Evolutionary conservation across 1,140 invertebrate genomes (phyloP), one percentile per base, ranked within the genome.

Genomic region (Cotesia vestalis): DNA sequence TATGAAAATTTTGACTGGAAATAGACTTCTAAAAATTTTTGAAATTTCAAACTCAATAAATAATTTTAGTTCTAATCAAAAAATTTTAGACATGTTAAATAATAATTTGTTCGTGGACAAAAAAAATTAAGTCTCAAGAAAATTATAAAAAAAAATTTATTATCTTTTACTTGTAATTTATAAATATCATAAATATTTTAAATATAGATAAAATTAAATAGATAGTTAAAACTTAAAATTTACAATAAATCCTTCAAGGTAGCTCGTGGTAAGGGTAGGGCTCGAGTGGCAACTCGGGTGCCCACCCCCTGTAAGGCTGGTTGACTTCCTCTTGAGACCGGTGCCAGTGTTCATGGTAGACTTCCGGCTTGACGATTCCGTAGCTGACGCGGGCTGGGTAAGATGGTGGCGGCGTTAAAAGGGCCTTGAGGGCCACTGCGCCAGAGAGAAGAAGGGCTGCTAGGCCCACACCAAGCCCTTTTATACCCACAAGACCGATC

Each of bases 401-500:
- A 59, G 79, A 76, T 4, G 76, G 75, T 17, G 80, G 80, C 12
- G 83, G 79, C 51, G 84, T 86, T 4, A 89, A 67, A 9, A 90
- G 76, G 6, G 85, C 83, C 68, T 89, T 89, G 1, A 90, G 78
- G 14, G 85, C 88, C 0, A 89, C 82, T 1, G 87, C 88, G 40
- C 86, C 88, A 11, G 91, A 89, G 60, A 92, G 80, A 9, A 90
- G 80, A 63, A 92, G 83, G 2, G 91, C 90, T 73, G 90, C 82
- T n/a, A 92, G 78, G 52, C 91, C 90, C 27, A 89, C 88, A 55
- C 90, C 90, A 4, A 92, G 83, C 57, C 90, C 90, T 76, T 92
- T 92, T 74, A 92, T 88, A 1, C 90, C 89, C 55, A 92, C 86
- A 40, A 92, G 80, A 14, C 89, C 89, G 62, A 92, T 88, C 40